Evolutionary conservation across 2,797 vertebrate species (phyloP).

Genomic region (Ptychobarbus kaznakovi): DNA sequence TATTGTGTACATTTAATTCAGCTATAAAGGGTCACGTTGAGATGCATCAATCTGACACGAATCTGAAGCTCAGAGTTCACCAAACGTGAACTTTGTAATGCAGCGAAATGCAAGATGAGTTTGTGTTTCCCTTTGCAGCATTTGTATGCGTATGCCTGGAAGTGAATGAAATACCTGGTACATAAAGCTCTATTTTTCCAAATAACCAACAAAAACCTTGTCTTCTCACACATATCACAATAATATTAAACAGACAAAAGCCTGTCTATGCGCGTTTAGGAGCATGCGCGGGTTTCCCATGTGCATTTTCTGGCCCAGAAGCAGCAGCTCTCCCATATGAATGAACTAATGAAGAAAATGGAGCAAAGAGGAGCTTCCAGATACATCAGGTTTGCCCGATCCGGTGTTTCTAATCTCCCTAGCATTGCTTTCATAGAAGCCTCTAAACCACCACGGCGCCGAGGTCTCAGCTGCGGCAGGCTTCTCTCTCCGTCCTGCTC

Average conservation of each 20-base stretch:
- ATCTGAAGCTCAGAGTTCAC: neutral
- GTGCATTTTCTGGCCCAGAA: constrained; percentile 41
- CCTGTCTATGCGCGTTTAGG: constrained; percentile 18
- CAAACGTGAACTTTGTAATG: neutral
- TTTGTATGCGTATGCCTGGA: neutral
- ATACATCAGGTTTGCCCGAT: constrained; percentile 44
- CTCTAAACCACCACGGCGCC: constrained; percentile 39
- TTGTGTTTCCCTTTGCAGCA: neutral
- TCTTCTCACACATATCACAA: neutral
- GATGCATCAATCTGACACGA: neutral
- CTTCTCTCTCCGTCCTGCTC: constrained; percentile 57
- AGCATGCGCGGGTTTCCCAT: constrained; percentile 8
- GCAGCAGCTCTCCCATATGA: constrained; percentile 51
- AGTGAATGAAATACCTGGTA: neutral
- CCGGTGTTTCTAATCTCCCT: constrained; percentile 42
- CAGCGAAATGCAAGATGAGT: neutral
- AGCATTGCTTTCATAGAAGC: constrained; percentile 54
- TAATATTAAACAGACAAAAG: constrained; percentile 21
- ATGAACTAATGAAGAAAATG: constrained; percentile 53
- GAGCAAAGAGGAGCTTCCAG: constrained; percentile 41
- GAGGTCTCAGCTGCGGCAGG: constrained; percentile 49
- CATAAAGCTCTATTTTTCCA: neutral
- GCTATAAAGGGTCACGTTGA: neutral
- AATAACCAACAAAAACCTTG: neutral
- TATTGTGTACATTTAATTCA: neutral